Conservation (phyloP, 2,113 vertebrate genomes). For the Elephantulus edwardii region DNA sequence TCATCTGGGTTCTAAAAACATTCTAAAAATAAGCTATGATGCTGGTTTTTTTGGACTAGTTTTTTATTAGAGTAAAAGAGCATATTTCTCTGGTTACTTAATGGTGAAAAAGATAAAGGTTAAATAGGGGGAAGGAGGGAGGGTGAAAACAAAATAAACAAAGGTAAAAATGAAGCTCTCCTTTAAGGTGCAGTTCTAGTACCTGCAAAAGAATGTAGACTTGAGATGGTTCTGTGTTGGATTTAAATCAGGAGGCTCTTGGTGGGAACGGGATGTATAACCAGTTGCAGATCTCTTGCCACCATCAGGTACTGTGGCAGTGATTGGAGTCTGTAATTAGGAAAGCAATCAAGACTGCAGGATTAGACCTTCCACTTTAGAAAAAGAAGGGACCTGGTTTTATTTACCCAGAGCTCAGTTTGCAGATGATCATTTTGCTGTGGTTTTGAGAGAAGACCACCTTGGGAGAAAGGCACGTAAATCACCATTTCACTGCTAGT, state of each 20-base stretch:
- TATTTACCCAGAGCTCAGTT: slow-evolving; percentile 61
- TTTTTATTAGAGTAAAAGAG: neutral
- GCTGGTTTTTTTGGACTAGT: neutral
- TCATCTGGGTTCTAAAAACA: neutral
- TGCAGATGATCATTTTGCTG: slow-evolving; percentile 71
- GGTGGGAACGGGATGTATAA: neutral
- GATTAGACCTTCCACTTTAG: slow-evolving; percentile 71
- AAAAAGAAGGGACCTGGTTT: slow-evolving; percentile 59
- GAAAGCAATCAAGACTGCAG: slow-evolving; percentile 65
- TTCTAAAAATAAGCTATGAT: neutral
- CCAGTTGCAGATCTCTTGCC: neutral
- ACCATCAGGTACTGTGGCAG: neutral
- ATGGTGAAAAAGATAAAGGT: slow-evolving; percentile 26
- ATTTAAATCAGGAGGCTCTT: neutral
- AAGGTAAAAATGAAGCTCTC: neutral
- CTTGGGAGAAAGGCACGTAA: slow-evolving; percentile 77
- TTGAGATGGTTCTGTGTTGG: neutral
- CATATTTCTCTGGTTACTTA: slow-evolving; percentile 28
- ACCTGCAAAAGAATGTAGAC: neutral
- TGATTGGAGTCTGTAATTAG: slow-evolving; percentile 71
- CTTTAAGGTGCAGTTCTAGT: neutral
- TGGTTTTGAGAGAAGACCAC: slow-evolving; percentile 70
- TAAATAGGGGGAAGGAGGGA: neutral
- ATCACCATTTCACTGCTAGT: slow-evolving; percentile 68
- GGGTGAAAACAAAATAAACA: neutral